Evolutionary conservation across 2,113 vertebrate species (phyloP).

Genomic region (Calidris pygmaea): DNA sequence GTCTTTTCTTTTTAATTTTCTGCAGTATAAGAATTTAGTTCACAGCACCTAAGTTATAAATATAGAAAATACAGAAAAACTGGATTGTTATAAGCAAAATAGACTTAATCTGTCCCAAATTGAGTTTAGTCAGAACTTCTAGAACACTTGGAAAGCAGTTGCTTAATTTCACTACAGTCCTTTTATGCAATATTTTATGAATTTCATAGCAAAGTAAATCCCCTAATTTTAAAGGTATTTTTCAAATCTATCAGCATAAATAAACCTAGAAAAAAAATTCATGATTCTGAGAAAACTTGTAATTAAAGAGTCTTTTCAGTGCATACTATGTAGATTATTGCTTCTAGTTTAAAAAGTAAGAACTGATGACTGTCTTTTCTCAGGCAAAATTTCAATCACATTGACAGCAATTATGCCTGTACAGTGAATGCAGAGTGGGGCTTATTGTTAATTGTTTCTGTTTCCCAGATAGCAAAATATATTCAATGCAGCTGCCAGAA

Average conservation of each 20-base stretch:
- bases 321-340: neutral
- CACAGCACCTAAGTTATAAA: neutral
- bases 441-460: slow-evolving; percentile 46
- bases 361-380: neutral
- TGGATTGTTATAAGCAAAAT: neutral
- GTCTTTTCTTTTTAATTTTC: neutral
- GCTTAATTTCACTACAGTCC: neutral
- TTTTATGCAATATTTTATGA: neutral
- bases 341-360: neutral
- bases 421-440: neutral
- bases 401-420: slow-evolving; percentile 45
- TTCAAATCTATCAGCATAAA: neutral
- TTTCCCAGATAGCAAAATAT: slow-evolving; percentile 24
- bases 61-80: neutral
- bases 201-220: neutral
- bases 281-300: neutral
- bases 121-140: neutral
- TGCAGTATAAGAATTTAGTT: neutral
- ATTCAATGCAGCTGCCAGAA: neutral
- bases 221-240: neutral
- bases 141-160: neutral
- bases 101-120: neutral
- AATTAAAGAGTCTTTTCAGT: neutral
- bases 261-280: neutral
- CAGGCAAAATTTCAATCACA: slow-evolving; percentile 41